These are phyloP conservation scores for Siphamia tubifer DNA, from an alignment of 2,113 vertebrate genomes.

Conservation along the genomic window DNA sequence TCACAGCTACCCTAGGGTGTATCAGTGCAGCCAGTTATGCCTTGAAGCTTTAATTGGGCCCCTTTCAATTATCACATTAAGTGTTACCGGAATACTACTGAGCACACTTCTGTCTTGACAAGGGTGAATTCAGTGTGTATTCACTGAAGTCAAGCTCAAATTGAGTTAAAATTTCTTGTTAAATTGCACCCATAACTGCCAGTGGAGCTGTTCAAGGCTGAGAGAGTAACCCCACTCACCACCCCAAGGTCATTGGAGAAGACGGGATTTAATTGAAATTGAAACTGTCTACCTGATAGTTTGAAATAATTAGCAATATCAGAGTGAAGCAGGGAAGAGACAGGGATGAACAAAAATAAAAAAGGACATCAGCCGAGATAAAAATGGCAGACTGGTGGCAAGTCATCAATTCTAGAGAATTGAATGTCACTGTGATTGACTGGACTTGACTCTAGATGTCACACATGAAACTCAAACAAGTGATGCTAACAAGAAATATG, in stretches of 20 bases:
- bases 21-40: conserved; percentile 49
- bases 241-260: conserved; percentile 72
- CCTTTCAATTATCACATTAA: conserved; percentile 74
- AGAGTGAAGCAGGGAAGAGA: conserved; percentile 55
- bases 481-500: conserved; percentile 32
- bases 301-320: conserved; percentile 83
- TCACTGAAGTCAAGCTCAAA: conserved; percentile 64
- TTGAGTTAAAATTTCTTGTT: conserved; percentile 71
- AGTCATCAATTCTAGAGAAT: conserved; percentile 62
- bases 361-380: conserved; percentile 66
- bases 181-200: conserved; percentile 64
- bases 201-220: conserved; percentile 43
- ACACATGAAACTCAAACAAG: conserved; percentile 39
- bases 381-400: conserved; percentile 47
- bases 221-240: conserved; percentile 45
- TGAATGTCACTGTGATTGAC: conserved; percentile 74
- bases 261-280: conserved; percentile 80
- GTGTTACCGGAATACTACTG: conserved; percentile 54
- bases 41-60: conserved; percentile 69
- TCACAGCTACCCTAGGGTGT: conserved; percentile 39
- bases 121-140: conserved; percentile 54
- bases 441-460: conserved; percentile 55
- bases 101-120: conserved; percentile 51
- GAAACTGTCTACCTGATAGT: conserved; percentile 80
- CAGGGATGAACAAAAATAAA: conserved; percentile 68